Conservation (phyloP, 2,888 invertebrate genomes). For the Griposia aprilina region DNA sequence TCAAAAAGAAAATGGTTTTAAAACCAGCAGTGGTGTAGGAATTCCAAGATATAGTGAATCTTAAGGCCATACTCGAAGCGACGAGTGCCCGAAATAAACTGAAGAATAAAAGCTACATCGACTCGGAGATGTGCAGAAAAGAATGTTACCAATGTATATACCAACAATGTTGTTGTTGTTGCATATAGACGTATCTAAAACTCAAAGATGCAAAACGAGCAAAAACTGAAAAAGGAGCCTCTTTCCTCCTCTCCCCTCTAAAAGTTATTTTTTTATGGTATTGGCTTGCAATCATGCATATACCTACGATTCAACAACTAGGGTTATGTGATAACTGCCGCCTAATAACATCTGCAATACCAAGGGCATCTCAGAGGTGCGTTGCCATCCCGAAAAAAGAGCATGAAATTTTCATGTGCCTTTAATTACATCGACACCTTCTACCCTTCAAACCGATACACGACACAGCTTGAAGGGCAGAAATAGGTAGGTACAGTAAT, state of each 20-base stretch:
- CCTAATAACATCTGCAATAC: not conserved
- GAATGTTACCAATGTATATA: not conserved
- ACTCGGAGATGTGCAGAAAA: not conserved
- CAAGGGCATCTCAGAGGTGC: not conserved
- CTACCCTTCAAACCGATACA: not conserved
- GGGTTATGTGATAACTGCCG: not conserved
- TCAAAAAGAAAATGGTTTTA: not conserved
- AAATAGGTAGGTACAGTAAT: not conserved
- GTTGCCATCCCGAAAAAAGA: not conserved
- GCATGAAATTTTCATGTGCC: not conserved
- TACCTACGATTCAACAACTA: not conserved
- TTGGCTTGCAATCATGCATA: not conserved
- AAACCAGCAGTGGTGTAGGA: not conserved
- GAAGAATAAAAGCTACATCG: not conserved
- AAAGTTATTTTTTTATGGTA: not conserved
- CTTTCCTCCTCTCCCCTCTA: too few species aligned
- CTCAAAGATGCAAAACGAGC: not conserved
- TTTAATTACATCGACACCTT: not conserved
- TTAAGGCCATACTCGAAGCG: not conserved
- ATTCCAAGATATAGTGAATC: too few species aligned
- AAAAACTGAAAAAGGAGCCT: not conserved
- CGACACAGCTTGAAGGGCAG: not conserved
- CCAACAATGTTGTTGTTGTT: too few species aligned
- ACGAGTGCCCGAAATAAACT: not conserved
- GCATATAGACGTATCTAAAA: not conserved